Conservation (phyloP, 2,888 invertebrate species). For the Caenorhabditis uteleia region DNA sequence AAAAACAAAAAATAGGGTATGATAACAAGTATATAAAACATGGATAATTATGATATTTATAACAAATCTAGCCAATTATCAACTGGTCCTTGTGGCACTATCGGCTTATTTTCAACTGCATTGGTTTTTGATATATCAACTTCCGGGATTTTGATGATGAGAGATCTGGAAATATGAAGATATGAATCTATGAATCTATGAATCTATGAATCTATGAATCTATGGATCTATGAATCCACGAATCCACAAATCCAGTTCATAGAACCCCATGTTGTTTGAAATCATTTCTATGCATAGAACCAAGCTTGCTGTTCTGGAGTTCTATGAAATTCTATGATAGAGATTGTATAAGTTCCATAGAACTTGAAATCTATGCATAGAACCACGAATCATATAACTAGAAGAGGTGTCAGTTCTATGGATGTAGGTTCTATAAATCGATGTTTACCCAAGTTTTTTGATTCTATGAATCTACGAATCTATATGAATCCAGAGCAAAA, state of each 20-base stretch:
- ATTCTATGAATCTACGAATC: too few species aligned
- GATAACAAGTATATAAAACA: not conserved
- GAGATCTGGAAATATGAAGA: not conserved
- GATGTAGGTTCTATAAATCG: too few species aligned
- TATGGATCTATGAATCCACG: not conserved
- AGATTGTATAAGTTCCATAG: too few species aligned
- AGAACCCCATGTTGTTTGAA: not conserved
- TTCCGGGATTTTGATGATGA: not conserved
- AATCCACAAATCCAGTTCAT: not conserved
- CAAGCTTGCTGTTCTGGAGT: not conserved
- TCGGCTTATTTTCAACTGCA: not conserved
- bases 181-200: too few species aligned
- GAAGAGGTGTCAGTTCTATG: too few species aligned
- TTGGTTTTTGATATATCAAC: not conserved
- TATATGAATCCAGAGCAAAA: too few species aligned
- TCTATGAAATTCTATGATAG: too few species aligned
- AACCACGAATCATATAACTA: too few species aligned
- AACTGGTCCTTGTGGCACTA: too few species aligned
- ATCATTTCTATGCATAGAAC: not conserved
- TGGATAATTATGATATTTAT: not conserved
- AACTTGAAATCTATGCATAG: too few species aligned
- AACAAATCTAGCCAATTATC: constrained; percentile 4
- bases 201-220: not conserved
- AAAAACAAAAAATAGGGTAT: not conserved
- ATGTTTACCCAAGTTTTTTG: too few species aligned